A percentile compares a stretch with the other conserved stretches of the same genome.
Conservation (phyloP, 2,888 invertebrate genomes). For the Diarsia brunnea region DNA sequence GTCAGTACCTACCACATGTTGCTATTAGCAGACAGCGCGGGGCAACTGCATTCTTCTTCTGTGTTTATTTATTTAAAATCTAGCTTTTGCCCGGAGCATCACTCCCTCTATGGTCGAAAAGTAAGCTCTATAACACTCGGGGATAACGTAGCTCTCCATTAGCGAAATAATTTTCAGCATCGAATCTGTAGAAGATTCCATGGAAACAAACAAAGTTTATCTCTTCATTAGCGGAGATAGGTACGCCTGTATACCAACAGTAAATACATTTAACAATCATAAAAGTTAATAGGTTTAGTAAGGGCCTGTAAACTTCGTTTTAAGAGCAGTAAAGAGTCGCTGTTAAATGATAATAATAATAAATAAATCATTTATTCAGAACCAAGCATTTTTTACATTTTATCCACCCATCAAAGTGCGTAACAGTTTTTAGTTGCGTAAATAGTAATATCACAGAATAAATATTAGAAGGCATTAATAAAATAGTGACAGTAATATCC, state of each 20-base stretch:
- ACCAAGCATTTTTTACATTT: too few relatives aligned
- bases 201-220: not conserved
- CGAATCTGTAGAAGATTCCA: not conserved
- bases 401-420: too few relatives aligned
- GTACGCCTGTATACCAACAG: not conserved
- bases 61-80: not conserved
- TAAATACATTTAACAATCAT: not conserved
- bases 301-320: constrained; percentile 20
- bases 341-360: constrained; percentile 2
- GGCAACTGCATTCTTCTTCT: not conserved
- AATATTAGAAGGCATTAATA: too few relatives aligned
- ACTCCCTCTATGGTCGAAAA: not conserved
- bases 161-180: not conserved
- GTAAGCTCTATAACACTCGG: not conserved
- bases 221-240: not conserved
- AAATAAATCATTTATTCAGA: too few relatives aligned
- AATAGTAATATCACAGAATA: too few relatives aligned
- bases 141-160: not conserved
- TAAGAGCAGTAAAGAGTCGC: constrained; percentile 21
- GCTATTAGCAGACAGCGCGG: constrained; percentile 26
- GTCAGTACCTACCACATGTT: not conserved
- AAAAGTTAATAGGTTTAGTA: not conserved
- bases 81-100: not conserved
- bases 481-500: too few relatives aligned
- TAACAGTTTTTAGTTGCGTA: too few relatives aligned